Base-by-base conservation (phyloP, 2,797 vertebrate species). In the Enteromius argenteus region DNA sequence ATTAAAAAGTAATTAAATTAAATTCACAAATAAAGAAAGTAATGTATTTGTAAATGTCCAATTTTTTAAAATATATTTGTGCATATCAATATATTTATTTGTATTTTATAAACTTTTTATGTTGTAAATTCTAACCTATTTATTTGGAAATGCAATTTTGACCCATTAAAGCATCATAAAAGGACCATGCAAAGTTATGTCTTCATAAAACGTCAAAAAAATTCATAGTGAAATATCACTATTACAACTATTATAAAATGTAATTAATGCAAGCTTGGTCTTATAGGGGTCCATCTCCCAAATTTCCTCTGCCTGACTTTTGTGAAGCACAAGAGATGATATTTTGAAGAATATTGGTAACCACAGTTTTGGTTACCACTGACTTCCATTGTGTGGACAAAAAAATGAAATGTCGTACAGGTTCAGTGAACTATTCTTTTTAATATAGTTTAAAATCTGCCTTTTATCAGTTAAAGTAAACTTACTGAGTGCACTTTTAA, bases 401-500 rank as follows among this genome's bases (percentile, higher is more conserved):
- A 71, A 23, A 30, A 23, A 23, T 14, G 8, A 0, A 37, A 67
- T 21, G 66, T 46, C n/a, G 9, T 9, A 17, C 42, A 69, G 21
- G n/a, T 71, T 8, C 8, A 32, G 30, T 66, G 30, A 19, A 37
- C 27, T 67, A 4, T 35, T 66, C 62, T 17, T 67, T 27, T 44
- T 69, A 23, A 23, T 23, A 58, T 58, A 3, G 3, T 27, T 30
- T 27, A 30, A 35, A 30, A 39, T 32, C 3, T 67, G 7, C 17
- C 17, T 67, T 67, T 21, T 21, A 67, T 37, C 19, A 23, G 21
- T 56, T 35, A 39, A 75, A 60, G 14, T 49, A 68, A 53, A 53
- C 44, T 35, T 23, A 32, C 69, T 51, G 77, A 84, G 83, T 87
- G 85, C 60, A 72, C 72, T 78, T 81, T 82, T 83, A 80, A 69